Conservation (phyloP, 2,888 invertebrate genomes). For the Meloe dianella region DNA sequence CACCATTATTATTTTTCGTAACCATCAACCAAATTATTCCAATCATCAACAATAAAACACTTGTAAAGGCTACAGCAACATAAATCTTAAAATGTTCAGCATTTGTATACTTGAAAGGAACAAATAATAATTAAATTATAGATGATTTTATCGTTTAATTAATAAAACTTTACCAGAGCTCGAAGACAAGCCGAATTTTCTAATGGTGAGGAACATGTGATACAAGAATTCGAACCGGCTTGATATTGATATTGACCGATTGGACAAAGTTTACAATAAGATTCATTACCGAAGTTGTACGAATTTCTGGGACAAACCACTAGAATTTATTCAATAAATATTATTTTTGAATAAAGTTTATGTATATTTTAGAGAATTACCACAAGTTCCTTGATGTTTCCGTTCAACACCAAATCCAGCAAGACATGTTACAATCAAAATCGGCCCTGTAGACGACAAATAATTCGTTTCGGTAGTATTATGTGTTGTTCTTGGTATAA, state of each 20-base stretch:
- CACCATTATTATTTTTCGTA: neutral
- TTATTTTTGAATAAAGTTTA: no score
- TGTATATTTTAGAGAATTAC: slow-evolving; percentile 38
- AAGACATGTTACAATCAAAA: slow-evolving; percentile 52
- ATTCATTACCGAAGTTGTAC: slow-evolving; percentile 52
- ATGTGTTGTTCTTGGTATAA: slow-evolving; percentile 19
- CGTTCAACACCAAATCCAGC: slow-evolving; percentile 55
- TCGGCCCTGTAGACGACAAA: slow-evolving; percentile 42
- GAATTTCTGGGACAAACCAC: slow-evolving; percentile 55
- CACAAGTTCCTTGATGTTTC: slow-evolving; percentile 51
- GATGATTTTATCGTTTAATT: neutral
- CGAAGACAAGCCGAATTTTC: slow-evolving; percentile 54
- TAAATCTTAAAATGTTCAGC: slow-evolving; percentile 47
- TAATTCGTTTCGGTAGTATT: slow-evolving; percentile 28
- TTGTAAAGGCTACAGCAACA: slow-evolving; percentile 45
- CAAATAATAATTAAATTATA: slow-evolving; percentile 15
- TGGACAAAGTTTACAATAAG: slow-evolving; percentile 54
- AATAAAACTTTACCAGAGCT: slow-evolving; percentile 45
- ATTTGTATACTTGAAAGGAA: slow-evolving; percentile 44
- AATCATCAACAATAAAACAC: slow-evolving; percentile 7
- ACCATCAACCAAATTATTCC: slow-evolving; percentile 9
- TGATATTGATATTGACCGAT: slow-evolving; percentile 54
- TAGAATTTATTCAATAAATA: slow-evolving; percentile 36
- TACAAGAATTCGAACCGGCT: slow-evolving; percentile 53
- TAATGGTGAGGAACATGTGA: slow-evolving; percentile 53